Evolutionary conservation across 2,797 vertebrate species (phyloP).

Genomic region (Mus minutoides): DNA sequence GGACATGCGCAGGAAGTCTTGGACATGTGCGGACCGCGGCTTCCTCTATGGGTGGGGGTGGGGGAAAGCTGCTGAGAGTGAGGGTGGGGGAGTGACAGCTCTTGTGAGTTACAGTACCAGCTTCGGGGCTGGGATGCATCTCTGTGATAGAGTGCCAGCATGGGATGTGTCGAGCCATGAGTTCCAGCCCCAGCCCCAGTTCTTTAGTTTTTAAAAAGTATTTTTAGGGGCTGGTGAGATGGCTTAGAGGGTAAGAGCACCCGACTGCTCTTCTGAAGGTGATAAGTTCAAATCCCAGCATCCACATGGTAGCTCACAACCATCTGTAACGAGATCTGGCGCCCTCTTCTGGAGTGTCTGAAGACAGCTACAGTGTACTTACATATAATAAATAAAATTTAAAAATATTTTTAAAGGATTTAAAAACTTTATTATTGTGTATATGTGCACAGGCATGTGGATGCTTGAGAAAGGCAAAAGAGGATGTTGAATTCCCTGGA

Average conservation of each 20-base stretch:
- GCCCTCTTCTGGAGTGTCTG: too few relatives aligned
- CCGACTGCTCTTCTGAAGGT: too few relatives aligned
- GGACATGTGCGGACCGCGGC: fast-evolving
- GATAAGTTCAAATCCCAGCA: too few relatives aligned
- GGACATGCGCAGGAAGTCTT: not conserved
- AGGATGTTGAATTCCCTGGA: not conserved
- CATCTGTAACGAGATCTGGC: too few relatives aligned
- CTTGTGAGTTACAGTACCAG: not conserved
- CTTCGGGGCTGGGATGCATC: not conserved
- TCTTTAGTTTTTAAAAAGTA: not conserved
- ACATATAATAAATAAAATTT: too few relatives aligned
- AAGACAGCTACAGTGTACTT: too few relatives aligned
- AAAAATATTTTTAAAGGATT: not conserved
- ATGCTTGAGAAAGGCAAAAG: not conserved
- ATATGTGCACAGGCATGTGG: too few relatives aligned
- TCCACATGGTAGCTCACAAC: too few relatives aligned
- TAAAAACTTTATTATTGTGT: not conserved
- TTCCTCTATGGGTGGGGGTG: not conserved
- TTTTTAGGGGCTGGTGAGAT: too few relatives aligned
- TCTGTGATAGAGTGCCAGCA: not conserved
- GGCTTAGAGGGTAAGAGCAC: too few relatives aligned
- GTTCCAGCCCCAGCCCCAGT: not conserved
- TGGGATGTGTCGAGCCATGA: not conserved
- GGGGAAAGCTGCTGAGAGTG: not conserved
- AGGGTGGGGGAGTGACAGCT: not conserved